phyloP scores from a whole-genome alignment of 2,888 invertebrate species.

The Acheta domesticus region DNA sequence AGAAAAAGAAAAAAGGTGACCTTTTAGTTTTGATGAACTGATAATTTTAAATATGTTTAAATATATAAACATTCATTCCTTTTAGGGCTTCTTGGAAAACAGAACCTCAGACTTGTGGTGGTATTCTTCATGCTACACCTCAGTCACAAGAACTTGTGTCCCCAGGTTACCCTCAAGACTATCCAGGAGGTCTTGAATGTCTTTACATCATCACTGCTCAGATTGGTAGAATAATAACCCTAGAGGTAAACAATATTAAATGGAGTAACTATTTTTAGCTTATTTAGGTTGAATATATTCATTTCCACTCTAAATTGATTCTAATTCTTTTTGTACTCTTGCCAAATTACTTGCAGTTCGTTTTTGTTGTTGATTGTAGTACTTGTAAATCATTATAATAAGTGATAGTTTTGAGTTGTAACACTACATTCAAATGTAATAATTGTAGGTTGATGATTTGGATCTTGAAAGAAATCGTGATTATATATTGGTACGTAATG shows the following conservation, averaged over 20 bases:
- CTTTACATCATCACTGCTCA: slow-evolving; percentile 88
- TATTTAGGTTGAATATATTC: too few species aligned
- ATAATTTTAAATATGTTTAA: too few species aligned
- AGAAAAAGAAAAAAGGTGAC: too few species aligned
- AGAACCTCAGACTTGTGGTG: slow-evolving; percentile 89
- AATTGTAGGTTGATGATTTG: slow-evolving; percentile 68
- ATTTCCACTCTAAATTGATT: too few species aligned
- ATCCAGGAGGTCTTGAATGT: slow-evolving; percentile 95
- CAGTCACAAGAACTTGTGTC: slow-evolving; percentile 86
- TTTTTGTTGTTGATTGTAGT: neutral
- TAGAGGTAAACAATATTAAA: slow-evolving; percentile 60
- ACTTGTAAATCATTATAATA: too few species aligned
- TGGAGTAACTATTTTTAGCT: neutral
- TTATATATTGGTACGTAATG: slow-evolving; percentile 86
- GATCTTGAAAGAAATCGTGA: slow-evolving; percentile 81
- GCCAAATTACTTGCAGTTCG: too few species aligned
- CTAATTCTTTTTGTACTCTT: too few species aligned
- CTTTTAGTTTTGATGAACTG: too few species aligned
- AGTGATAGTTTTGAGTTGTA: neutral
- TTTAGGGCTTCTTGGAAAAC: slow-evolving; percentile 87
- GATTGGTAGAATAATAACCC: slow-evolving; percentile 84
- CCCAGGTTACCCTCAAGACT: slow-evolving; percentile 87
- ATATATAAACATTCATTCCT: neutral
- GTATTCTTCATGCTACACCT: slow-evolving; percentile 77
- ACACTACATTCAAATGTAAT: neutral